Conservation (phyloP, 2,113 vertebrate genomes). For the Meles meles region DNA sequence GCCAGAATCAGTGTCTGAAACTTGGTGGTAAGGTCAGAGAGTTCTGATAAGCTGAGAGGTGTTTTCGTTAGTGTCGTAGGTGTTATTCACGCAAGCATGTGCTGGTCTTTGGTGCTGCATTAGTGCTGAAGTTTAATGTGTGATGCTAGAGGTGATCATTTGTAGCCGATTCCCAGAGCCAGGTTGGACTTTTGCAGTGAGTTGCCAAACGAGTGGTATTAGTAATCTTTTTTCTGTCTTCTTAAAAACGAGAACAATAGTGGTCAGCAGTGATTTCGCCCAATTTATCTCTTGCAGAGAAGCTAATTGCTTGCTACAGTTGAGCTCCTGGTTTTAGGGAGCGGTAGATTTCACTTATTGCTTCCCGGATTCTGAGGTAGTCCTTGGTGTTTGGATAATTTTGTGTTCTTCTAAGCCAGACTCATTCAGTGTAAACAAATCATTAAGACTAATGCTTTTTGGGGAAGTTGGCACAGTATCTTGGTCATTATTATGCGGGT, state of each 20-base stretch:
- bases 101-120: neutral
- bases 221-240: neutral
- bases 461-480: neutral
- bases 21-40: neutral
- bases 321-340: neutral
- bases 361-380: neutral
- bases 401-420: conserved; percentile 19
- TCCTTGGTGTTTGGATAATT: neutral
- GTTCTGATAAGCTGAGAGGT: neutral
- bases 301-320: neutral
- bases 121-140: neutral
- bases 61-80: neutral
- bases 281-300: neutral
- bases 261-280: neutral
- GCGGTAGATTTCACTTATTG: neutral
- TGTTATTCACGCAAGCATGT: neutral
- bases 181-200: neutral
- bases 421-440: conserved; percentile 5
- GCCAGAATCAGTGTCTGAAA: neutral
- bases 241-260: neutral
- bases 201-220: neutral
- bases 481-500: neutral
- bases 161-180: neutral
- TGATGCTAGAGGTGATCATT: neutral
- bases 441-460: neutral